Percentiles rank a stretch among this genome's conserved stretches.
phyloP scores from a whole-genome alignment of 2,797 vertebrate species.

The Setipinna tenuifilis region DNA sequence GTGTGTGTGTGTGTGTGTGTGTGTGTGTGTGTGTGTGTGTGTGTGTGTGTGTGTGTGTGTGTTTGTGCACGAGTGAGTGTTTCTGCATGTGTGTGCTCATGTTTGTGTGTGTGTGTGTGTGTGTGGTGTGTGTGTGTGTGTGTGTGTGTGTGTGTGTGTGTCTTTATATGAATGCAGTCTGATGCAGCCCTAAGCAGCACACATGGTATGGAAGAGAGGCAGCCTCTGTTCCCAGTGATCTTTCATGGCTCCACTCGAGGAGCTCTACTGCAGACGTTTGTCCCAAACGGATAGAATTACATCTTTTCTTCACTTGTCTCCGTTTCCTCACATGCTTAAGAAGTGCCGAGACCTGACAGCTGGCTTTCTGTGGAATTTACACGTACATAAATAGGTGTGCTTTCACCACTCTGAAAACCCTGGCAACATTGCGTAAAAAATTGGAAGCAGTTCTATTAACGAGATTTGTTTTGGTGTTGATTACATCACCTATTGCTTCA shows the following conservation, averaged over 20 bases:
- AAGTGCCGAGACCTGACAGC: neutral
- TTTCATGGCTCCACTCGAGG: neutral
- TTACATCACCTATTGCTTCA: neutral
- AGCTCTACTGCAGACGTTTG: neutral
- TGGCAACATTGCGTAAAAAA: neutral
- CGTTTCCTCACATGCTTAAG: neutral
- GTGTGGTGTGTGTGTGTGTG: neutral
- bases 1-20: neutral
- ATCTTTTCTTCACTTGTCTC: conserved; percentile 7
- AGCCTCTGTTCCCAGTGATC: neutral
- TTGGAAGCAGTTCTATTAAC: neutral
- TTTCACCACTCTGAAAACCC: neutral
- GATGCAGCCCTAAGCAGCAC: neutral
- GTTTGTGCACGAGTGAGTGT: neutral
- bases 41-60: neutral
- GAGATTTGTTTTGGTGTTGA: neutral
- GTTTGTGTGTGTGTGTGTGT: neutral
- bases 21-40: neutral
- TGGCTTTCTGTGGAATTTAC: conserved; percentile 15
- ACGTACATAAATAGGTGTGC: conserved; percentile 13
- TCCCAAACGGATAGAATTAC: conserved; percentile 16
- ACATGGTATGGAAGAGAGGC: neutral
- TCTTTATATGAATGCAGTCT: neutral
- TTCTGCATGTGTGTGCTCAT: neutral
- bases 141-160: neutral